Conservation (phyloP, 92 coral and sea anemone genomes). For the Porites rus region DNA sequence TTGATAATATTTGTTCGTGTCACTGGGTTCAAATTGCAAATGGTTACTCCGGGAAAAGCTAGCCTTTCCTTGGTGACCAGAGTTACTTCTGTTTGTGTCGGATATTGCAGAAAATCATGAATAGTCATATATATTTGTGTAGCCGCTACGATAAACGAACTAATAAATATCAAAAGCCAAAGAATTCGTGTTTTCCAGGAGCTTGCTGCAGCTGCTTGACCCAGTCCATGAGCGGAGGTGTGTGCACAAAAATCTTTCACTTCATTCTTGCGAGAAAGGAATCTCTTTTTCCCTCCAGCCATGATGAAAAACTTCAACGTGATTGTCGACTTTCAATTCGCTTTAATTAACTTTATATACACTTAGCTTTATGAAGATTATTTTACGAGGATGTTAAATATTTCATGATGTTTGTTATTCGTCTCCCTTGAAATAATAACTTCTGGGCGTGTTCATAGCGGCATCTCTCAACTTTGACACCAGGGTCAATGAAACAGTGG, state of each 20-base stretch:
- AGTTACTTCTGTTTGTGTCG: neutral
- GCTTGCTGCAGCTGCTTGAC: slow-evolving; percentile 8
- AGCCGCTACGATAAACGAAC: neutral
- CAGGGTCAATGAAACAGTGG: too few species aligned
- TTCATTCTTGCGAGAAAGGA: neutral
- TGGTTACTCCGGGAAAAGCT: slow-evolving; percentile 10
- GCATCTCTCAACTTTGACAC: too few species aligned
- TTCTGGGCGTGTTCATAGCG: too few species aligned
- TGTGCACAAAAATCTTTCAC: neutral
- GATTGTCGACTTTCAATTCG: neutral
- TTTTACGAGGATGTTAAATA: too few species aligned
- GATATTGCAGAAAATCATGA: neutral
- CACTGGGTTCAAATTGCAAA: slow-evolving; percentile 28
- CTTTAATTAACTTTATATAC: neutral
- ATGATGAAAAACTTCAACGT: neutral
- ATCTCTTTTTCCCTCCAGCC: neutral
- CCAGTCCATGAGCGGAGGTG: slow-evolving; percentile 20
- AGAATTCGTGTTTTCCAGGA: slow-evolving; percentile 2
- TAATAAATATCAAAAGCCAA: slow-evolving; percentile 14
- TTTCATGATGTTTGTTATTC: too few species aligned
- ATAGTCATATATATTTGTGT: neutral
- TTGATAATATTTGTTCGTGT: neutral
- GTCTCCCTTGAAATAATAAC: too few species aligned
- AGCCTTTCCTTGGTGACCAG: slow-evolving; percentile 7
- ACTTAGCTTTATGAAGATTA: too few species aligned